These are phyloP conservation scores for Drosophila peninsularis DNA, from an alignment of 2,888 invertebrate species.

Conservation along the genomic window DNA sequence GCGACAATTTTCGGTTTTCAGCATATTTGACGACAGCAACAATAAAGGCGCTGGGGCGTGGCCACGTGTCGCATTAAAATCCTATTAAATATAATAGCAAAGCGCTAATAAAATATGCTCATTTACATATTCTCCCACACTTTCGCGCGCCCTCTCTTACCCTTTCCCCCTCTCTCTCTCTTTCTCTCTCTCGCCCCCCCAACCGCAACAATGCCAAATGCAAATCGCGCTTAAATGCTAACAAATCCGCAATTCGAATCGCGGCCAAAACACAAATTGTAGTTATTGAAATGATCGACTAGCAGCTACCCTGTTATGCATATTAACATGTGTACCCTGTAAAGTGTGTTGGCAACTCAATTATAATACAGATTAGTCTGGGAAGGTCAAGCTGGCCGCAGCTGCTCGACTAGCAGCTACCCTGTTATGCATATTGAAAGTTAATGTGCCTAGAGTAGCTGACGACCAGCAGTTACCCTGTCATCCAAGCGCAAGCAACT, in stretches of 20 bases:
- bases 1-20: slow-evolving; percentile 50
- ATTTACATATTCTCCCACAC: slow-evolving; percentile 55
- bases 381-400: too few relatives aligned
- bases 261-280: neutral
- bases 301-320: neutral
- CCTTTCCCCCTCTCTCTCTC: too few relatives aligned
- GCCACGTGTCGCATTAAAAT: slow-evolving; percentile 62
- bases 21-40: neutral
- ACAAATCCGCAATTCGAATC: neutral
- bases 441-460: too few relatives aligned
- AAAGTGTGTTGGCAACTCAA: too few relatives aligned
- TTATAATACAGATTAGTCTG: too few relatives aligned
- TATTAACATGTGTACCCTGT: neutral
- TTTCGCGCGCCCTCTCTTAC: neutral
- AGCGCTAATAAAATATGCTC: slow-evolving; percentile 66
- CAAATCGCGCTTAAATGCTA: slow-evolving; percentile 24
- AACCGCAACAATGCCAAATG: slow-evolving; percentile 30
- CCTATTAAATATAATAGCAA: slow-evolving; percentile 63
- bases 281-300: neutral
- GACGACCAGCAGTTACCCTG: neutral
- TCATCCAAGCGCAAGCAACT: too few relatives aligned
- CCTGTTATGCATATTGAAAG: neutral
- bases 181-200: neutral
- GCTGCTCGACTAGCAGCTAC: neutral
- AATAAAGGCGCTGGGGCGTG: slow-evolving; percentile 15